Evolutionary conservation across 2,888 invertebrate genomes (phyloP).

Genomic region (Caenorhabditis sulstoni): DNA sequence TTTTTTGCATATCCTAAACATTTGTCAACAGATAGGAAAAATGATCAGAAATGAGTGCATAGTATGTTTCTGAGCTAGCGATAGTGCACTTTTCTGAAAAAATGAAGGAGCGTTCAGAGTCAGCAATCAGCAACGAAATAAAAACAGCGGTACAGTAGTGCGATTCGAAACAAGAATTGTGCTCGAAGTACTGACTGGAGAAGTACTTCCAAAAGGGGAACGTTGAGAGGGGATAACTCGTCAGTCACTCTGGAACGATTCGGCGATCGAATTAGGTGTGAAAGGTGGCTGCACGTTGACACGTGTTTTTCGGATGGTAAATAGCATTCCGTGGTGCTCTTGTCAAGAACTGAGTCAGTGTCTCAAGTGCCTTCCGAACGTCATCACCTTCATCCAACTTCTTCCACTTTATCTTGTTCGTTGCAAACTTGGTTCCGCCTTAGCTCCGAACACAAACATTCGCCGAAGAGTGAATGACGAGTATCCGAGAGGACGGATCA

Average conservation of each 20-base stretch:
- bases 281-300: slow-evolving; percentile 3
- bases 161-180: too few species aligned
- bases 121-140: too few species aligned
- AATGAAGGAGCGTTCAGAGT: too few species aligned
- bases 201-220: background rate
- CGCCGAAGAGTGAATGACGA: background rate
- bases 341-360: slow-evolving; percentile 26
- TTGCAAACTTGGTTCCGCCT: background rate
- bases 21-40: too few species aligned
- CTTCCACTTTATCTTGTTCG: background rate
- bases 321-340: slow-evolving; percentile 11
- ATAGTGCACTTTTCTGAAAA: too few species aligned
- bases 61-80: too few species aligned
- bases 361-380: slow-evolving; percentile 6
- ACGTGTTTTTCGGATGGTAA: slow-evolving; percentile 27
- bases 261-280: slow-evolving; percentile 35
- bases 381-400: slow-evolving; percentile 11
- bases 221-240: background rate
- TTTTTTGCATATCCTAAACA: background rate
- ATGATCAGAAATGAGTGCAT: too few species aligned
- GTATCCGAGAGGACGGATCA: background rate
- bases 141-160: too few species aligned
- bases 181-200: too few species aligned
- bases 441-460: background rate
- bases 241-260: slow-evolving; percentile 28